Evolutionary conservation across 2,113 vertebrate species (phyloP).

Genomic region (Vulpes lagopus): DNA sequence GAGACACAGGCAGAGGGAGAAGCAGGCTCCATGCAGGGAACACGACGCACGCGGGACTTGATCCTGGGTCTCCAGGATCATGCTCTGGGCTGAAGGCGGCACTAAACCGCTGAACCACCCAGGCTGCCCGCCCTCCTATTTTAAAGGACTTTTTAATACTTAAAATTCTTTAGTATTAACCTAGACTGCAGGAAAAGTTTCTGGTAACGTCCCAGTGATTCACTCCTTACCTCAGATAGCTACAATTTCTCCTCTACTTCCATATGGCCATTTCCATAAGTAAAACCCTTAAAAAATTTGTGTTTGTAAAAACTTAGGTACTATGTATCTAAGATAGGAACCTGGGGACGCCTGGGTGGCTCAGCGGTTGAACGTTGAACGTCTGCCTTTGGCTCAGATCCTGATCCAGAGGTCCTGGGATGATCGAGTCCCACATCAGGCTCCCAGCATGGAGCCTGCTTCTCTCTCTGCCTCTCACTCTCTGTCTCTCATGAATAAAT

Average conservation of each 20-base stretch:
- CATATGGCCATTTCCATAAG: not conserved
- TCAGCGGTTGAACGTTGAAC: not conserved
- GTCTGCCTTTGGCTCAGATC: not conserved
- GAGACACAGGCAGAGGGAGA: no score
- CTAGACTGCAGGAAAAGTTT: not conserved
- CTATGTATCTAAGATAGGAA: not conserved
- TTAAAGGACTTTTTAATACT: conserved; percentile 9
- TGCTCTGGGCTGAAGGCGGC: no score
- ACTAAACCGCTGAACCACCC: no score
- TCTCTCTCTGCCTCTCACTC: not conserved
- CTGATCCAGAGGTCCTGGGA: not conserved
- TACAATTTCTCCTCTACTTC: not conserved
- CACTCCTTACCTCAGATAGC: not conserved
- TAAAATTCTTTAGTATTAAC: not conserved
- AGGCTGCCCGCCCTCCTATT: not conserved
- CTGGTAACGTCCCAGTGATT: not conserved
- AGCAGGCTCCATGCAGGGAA: no score
- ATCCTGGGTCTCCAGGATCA: no score
- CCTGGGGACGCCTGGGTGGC: not conserved
- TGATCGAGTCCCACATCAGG: not conserved
- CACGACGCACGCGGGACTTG: no score
- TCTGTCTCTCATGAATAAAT: not conserved
- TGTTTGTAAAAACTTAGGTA: not conserved
- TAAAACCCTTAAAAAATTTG: not conserved
- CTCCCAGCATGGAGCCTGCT: not conserved